Evolutionary conservation across 2,888 invertebrate genomes (phyloP), one percentile per base, ranked within the genome.

Genomic region (Agrochola circellaris): DNA sequence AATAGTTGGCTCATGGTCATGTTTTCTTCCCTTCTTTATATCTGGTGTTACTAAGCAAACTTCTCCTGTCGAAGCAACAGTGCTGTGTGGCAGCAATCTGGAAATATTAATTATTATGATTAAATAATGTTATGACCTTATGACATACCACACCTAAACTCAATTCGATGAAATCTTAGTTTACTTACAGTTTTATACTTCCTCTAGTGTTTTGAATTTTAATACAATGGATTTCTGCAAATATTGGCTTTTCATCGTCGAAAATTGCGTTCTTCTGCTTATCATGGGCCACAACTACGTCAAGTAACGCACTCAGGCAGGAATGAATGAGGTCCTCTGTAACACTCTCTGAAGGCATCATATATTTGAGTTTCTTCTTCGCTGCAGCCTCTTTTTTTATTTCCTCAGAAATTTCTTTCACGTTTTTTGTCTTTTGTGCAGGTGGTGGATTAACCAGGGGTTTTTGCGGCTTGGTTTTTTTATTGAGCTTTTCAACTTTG

Each of bases 31-130:
- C 87, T 97, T 98, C 89, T 98, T 97, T 64, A 98, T 93, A 92
- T 99, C 99, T 13, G 98, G 97, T 54, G 98, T 98, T 90, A 99
- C 97, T 23, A 99, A 93, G 82, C 98, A 98, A 38, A 98, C 97
- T 87, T 98, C 98, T 79, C 98, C 97, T 5, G 97, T 97, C 4
- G 97, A 96, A 54, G 97, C 96, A n/a, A 97, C 93, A 62, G 98
- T 93, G 4, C 97, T 96, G 91, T 98, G 97, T 68, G 97, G 97
- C 60, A 96, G 83, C 20, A 93, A 87, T 91, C 96, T 96, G 48
- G 73, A 81, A 88, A 83, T 48, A 61, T 45, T 23, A 42, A 68
- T 42, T 20, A 26, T 26, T 56, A 26, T 20, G 20, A 61, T 51
- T 58, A 13, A 60, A 66, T 30, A 66, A 71, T 26, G 17, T 30